Evolutionary conservation across 2,888 invertebrate species (phyloP), one percentile per base, ranked within the genome.

Genomic region (Elegia similella): DNA sequence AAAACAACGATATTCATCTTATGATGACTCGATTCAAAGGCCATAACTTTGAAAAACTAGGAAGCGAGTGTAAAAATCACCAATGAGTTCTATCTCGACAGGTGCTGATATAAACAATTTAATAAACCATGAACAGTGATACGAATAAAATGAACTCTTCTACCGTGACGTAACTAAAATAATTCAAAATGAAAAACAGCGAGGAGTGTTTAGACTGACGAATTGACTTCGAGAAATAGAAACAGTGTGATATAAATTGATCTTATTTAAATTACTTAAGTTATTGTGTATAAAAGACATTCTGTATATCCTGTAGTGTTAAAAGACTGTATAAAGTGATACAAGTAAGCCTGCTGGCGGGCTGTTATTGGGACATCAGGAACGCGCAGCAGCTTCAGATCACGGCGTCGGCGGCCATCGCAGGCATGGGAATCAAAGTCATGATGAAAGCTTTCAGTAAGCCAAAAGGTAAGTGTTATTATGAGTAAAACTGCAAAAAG

Each of bases 351-450:
- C 73, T 72, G 66, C 65, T 69, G 68, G 66, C 62, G 71, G 71
- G 70, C 72, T 65, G 65, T 69, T 64, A 67, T 67, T 70, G 68
- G 73, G 75, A 77, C 70, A 75, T 67, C 62, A 66, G 69, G 65
- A 81, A 79, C 78, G 82, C 77, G 78, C 73, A 73, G 78, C 80
- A 79, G 80, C 79, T 69, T 69, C 62, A 66, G 69, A 73, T 78
- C 73, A 65, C 75, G 84, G 86, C 82, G 84, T 78, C 84, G 83
- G 85, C 82, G 85, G 86, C 84, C 80, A 84, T 86, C 73, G 92
- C 92, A 92, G 95, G 95, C 93, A 96, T 96, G 96, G 96, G 96
- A 95, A 95, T 96, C 94, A 95, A 95, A 94, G 93, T 94, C 91
- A 94, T 94, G 92, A 95, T 96, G 95, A 96, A 96, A 94, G 95